phyloP scores from a whole-genome alignment of 2,888 invertebrate species.

The Neoaliturus tenellus region DNA sequence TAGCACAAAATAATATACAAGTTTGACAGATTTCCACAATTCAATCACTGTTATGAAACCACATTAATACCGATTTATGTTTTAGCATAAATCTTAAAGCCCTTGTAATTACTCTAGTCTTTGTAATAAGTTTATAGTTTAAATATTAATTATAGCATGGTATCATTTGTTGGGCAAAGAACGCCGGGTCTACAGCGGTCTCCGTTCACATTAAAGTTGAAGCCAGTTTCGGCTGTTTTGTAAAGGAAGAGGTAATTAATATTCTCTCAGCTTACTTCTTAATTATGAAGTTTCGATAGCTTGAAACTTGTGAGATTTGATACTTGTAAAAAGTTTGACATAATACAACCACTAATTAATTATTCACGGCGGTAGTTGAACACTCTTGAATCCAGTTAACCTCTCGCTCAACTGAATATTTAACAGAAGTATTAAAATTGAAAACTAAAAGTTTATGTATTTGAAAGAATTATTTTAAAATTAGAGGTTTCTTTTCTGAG shows the following conservation, averaged over 20 bases:
- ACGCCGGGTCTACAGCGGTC: not conserved
- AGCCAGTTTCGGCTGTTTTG: constrained; percentile 3
- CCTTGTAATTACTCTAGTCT: too few relatives aligned
- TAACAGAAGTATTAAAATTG: not conserved
- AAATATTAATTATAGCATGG: too few relatives aligned
- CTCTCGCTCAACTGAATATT: not conserved
- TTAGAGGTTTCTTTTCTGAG: too few relatives aligned
- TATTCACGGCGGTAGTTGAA: constrained; percentile 4
- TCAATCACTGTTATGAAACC: too few relatives aligned
- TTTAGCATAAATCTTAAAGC: too few relatives aligned
- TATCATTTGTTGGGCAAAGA: not conserved
- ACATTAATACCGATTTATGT: too few relatives aligned
- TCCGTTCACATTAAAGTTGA: not conserved
- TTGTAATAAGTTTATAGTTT: too few relatives aligned
- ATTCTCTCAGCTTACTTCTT: constrained; percentile 13
- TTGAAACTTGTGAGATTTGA: constrained; percentile 25
- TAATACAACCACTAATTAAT: constrained; percentile 35
- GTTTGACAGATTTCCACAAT: too few relatives aligned
- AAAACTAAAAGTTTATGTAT: not conserved
- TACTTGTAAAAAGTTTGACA: constrained; percentile 28
- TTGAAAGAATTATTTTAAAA: too few relatives aligned
- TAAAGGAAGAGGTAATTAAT: constrained; percentile 5
- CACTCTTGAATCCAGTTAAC: not conserved
- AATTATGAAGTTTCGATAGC: constrained; percentile 20
- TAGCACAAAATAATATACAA: too few relatives aligned